Evolutionary conservation across 2,888 invertebrate genomes (phyloP), one percentile per base, ranked within the genome.

Genomic region (Melieria picta): DNA sequence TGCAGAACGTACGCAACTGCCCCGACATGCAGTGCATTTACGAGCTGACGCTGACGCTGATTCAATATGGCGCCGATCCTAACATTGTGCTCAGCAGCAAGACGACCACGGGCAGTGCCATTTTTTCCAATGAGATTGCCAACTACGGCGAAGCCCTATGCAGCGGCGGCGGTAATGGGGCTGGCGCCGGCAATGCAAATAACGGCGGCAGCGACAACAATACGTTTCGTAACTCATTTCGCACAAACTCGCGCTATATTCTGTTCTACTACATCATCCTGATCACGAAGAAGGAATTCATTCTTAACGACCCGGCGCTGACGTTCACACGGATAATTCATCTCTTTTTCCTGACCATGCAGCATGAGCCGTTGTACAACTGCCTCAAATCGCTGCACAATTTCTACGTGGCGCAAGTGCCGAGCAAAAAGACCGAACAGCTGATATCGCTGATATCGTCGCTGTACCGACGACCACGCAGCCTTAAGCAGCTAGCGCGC

Each of bases 11-110:
- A 48, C 88, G 91, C 57, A 89, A 89, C 71, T 90, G 91, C 70
- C 88, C 88, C 65, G 93, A 93, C 82, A 90, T 93, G 80, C 88
- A 90, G 76, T 91, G 91, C 82, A 90, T 93, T 69, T 91, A 92
- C 81, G 91, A 91, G 80, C 88, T 93, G 79, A 91, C 92, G 4
- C 85, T 91, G 74, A 92, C 92, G 1, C 88, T 93, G 16, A 89
- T 93, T 62, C 92, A 92, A 83, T 92, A 92, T 81, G 93, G 93
- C 66, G 93, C 93, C 57, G 90, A 93, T 88, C 92, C 93, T 13
- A 91, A 93, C 81, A 87, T 92, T 71, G 90, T 90, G 77, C 88
- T 92, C 52, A 87, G 86, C 72, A 85, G 84, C 74, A 87, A 86
- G 72, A 82, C 84, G 6, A 86, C 86, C 46, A 81, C 84, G 1